Evolutionary conservation across 2,797 vertebrate species (phyloP), one percentile per base, ranked within the genome.

Genomic region (Mormyrops boulengeri): DNA sequence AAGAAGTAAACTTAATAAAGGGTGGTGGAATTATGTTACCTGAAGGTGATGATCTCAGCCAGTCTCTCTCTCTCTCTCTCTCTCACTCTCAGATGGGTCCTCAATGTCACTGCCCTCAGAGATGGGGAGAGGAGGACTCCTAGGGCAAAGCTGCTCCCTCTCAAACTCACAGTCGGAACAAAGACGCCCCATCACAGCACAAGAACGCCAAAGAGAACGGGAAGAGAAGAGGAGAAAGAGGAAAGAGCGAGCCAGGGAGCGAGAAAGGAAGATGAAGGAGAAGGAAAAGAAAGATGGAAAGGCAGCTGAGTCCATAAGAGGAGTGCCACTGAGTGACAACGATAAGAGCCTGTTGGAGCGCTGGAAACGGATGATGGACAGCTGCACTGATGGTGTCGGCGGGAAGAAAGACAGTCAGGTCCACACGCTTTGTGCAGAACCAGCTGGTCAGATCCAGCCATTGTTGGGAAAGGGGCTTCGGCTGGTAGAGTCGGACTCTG

Each of bases 321-420:
- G 98, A 1, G 95, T 98, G 8, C 92, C 98, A 84, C 95, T 99
- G 90, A 98, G 97, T 0, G 98, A 99, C 91, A 96, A 98, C 0
- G 98, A 99, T 92, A 97, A 97, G 88, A 98, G 96, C 93, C 95
- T 98, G 55, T 91, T 99, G 88, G 97, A 98, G 85, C 96, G 98
- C 0, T 99, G 98, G 98, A 97, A 95, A 57, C 96, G 96, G 89
- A 98, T 99, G 98, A 96, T 96, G 91, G 96, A 97, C 92, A 95
- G 91, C 30, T 93, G 94, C 88, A 92, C 14, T n/a, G 96, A 96
- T 66, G 96, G 62, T 0, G 92, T 94, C 0, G 90, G 90, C 19
- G 86, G 89, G 22, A 95, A 94, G 7, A 93, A 91, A 26, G 95
- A 95, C 38, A 93, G 90, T 52, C 93, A 91, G n/a, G 47, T 90